Base-by-base conservation (phyloP, 2,797 vertebrate genomes). In the Florisuga fusca region DNA sequence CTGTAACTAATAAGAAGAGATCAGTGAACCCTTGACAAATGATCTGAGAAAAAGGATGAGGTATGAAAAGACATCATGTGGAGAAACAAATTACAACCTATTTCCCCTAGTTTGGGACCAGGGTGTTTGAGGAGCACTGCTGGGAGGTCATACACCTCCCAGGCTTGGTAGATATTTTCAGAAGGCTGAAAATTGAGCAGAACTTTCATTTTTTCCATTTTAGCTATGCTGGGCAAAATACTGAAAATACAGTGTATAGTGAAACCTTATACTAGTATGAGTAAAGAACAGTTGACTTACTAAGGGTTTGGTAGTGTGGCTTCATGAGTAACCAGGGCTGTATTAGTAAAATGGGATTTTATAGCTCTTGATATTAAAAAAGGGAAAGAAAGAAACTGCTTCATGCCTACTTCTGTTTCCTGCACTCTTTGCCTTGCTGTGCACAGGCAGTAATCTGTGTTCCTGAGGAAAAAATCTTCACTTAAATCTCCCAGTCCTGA, bases 41-140 rank as follows among this genome's bases (percentile, higher is more conserved):
- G 95, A 97, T 96, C 95, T 96, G 96, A 97, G 96, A 93, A 90
- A 95, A 96, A 91, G 95, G 77, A 85, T 94, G 96, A 96, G 87
- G 88, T 97, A 96, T 84, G 96, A 94, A 97, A 91, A 94, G 94
- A 62, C 90, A 84, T 76, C 89, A 73, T 85, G 94, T 22, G 68
- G 93, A 95, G 95, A 93, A 93, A 94, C 93, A 94, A 97, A 95
- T 91, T 88, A 79, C 87, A 89, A 90, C 73, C 89, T 88, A 21
- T 93, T 96, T 87, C 86, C 76, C 75, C 38, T 36, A n/a, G 71
- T 93, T 94, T 90, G 84, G 92, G 82, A 88, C 22, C n/a, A 26
- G 73, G 88, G 88, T 90, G 87, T 90, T 95, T 88, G 84, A 89
- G 92, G 79, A 95, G 81, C 61, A 38, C 92, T 82, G 92, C 76